Base-by-base conservation (phyloP, 2,113 vertebrate species). In the Neotoma lepida region DNA sequence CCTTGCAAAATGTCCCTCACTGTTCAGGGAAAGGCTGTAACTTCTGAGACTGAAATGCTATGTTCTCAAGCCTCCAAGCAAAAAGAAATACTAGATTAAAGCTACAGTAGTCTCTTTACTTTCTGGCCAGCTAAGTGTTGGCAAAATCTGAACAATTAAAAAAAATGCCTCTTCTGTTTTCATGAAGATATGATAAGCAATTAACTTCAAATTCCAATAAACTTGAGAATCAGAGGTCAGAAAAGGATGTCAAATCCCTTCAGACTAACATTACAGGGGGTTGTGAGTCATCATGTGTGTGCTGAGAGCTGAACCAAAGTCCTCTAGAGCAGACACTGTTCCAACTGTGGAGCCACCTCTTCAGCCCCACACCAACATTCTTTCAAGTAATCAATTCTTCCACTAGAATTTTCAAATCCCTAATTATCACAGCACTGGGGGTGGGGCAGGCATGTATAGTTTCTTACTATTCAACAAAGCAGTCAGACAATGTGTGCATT, bases 71-170 rank as follows among this genome's bases (percentile, higher is more conserved):
- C 24, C n/a, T 84, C 68, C 78, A 63, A 2, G 39, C 28, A 63
- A 41, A 68, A 85, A 88, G 46, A 94, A 80, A 94, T 18, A 41
- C 70, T 78, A 33, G 3, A 78, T 39, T 93, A 91, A 91, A 49
- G 63, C 35, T 68, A 68, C 51, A 89, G 54, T 1, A 54, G 4
- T 73, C n/a, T 44, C 33, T 61, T 64, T 24, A 73, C 22, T 87
- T 91, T 82, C 63, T 46, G 9, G n/a, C 56, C 78, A 96, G 82
- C 12, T 74, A 54, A 24, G 6, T 66, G 41, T 1, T 76, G 24
- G 76, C 51, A 91, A 92, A 90, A 35, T 78, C 78, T 68, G 44
- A 63, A 70, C 33, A 35, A 63, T 82, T 82, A 39, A 86, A 6
- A 90, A 51, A 88, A 76, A 84, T 28, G 22, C 7, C 54, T 89